Evolutionary conservation across 1,140 invertebrate genomes (phyloP), one percentile per base, ranked within the genome.

Genomic region (Procambarus virginalis): DNA sequence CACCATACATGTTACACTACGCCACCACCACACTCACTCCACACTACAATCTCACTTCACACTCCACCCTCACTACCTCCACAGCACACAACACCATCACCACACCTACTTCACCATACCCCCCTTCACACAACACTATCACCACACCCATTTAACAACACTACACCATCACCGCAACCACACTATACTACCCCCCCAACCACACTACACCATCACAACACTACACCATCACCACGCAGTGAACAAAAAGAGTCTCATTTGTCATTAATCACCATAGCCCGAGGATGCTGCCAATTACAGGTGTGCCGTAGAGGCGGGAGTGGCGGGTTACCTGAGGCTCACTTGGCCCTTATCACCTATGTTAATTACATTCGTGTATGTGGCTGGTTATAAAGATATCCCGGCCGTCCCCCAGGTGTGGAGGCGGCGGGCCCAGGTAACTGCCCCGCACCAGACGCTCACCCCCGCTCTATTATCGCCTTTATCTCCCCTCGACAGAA

Each of bases 321-420:
- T 46, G 45, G 55, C 64, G 17, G 4, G 49, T 49, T 34, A 77
- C 45, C 51, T 34, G 68, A 60, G 46, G 60, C 48, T 49, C 64
- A 49, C 60, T 58, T 88, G 86, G 46, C 34, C 86, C 86, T 89
- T 89, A 89, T 89, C 86, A 68, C 79, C 75, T 22, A 83, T 77
- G 86, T 89, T 89, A 89, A 89, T 89, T 89, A 89, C 86, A 89
- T 81, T 89, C 79, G 78, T 89, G 86, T 89, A 76, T 83, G 86
- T 89, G 81, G 80, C 64, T 77, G 60, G 86, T 89, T 89, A 89
- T 89, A 89, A 83, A 89, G 86, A 89, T 77, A 83, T 85, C 81
- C 80, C 80, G 51, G 51, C 51, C 8, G 34, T 55, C 51, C 51
- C 51, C 51, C 12, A 20, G 79, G 86, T 80, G 48, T 17, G 46